phyloP scores from a whole-genome alignment of 2,113 vertebrate species.

The Seriola dumerili region DNA sequence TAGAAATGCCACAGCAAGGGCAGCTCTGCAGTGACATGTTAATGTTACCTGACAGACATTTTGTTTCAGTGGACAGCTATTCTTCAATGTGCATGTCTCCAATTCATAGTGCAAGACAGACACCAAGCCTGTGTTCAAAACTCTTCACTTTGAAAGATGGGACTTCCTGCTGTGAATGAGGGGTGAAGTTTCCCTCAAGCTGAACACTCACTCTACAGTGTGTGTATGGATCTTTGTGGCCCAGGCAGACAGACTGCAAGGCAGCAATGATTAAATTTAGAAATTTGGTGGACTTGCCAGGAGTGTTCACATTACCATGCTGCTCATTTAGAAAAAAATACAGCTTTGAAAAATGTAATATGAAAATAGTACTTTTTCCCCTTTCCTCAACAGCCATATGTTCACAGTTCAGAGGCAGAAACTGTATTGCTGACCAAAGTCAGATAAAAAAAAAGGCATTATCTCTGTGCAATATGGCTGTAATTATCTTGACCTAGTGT shows the following conservation, averaged over 20 bases:
- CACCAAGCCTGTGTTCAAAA: conserved; percentile 25
- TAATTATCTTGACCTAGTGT: conserved; percentile 70
- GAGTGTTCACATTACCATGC: conserved; percentile 54
- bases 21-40: conserved; percentile 20
- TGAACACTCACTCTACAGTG: neutral
- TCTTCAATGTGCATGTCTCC: conserved; percentile 21
- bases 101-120: conserved; percentile 18
- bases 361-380: conserved; percentile 19
- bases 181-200: conserved; percentile 30
- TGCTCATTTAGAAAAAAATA: conserved; percentile 46
- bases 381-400: conserved; percentile 39
- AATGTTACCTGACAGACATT: conserved; percentile 36
- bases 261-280: conserved; percentile 54
- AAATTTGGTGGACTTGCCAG: conserved; percentile 48
- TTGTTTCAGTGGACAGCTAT: conserved; percentile 36
- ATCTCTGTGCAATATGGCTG: conserved; percentile 49
- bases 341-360: conserved; percentile 42
- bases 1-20: neutral
- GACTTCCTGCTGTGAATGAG: conserved; percentile 45
- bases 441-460: conserved; percentile 33
- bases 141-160: conserved; percentile 46
- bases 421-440: conserved; percentile 35
- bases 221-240: conserved; percentile 10
- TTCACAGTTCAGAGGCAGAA: conserved; percentile 40
- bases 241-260: conserved; percentile 10